phyloP scores from a whole-genome alignment of 1,140 invertebrate genomes.

The Rhysida immarginata region DNA sequence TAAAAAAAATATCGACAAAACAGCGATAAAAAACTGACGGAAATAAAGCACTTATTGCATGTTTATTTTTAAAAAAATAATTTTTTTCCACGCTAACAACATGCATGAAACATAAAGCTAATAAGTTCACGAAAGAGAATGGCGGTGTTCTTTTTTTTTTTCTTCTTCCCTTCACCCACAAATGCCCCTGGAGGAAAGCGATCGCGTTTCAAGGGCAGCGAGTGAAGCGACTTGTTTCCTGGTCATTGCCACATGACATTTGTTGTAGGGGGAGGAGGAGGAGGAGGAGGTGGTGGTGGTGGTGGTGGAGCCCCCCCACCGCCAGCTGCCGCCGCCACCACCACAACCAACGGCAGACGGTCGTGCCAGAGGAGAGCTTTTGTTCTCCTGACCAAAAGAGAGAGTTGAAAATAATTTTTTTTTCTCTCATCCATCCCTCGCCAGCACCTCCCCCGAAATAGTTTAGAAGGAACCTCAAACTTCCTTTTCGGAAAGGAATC shows the following conservation, averaged over 20 bases:
- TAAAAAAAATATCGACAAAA: no score
- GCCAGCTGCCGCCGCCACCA: constrained; percentile 12
- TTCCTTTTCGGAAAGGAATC: no score
- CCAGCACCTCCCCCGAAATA: no score
- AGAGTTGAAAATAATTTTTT: no score
- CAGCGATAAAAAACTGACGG: no score
- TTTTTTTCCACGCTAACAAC: no score
- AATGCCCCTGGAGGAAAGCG: constrained; percentile 10
- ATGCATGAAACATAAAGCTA: no score
- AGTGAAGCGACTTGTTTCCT: constrained; percentile 8
- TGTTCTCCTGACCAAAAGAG: no score
- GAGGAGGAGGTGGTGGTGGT: constrained; percentile 15
- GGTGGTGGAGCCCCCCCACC: constrained; percentile 13
- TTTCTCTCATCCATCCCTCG: no score
- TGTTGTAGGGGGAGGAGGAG: constrained; percentile 12
- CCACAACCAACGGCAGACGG: constrained; percentile 10
- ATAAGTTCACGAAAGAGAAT: constrained; percentile 15
- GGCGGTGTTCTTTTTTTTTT: constrained; percentile 9
- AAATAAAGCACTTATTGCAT: no score
- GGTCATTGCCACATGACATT: constrained; percentile 15
- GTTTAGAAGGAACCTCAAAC: no score
- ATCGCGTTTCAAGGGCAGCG: constrained; percentile 7
- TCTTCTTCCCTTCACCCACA: constrained; percentile 10
- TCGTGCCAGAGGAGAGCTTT: constrained; percentile 3
- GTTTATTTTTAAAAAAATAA: no score